Percentiles rank a stretch among this genome's conserved stretches.
phyloP scores from a whole-genome alignment of 1,140 invertebrate genomes.

The Scaptomyza graminum region DNA sequence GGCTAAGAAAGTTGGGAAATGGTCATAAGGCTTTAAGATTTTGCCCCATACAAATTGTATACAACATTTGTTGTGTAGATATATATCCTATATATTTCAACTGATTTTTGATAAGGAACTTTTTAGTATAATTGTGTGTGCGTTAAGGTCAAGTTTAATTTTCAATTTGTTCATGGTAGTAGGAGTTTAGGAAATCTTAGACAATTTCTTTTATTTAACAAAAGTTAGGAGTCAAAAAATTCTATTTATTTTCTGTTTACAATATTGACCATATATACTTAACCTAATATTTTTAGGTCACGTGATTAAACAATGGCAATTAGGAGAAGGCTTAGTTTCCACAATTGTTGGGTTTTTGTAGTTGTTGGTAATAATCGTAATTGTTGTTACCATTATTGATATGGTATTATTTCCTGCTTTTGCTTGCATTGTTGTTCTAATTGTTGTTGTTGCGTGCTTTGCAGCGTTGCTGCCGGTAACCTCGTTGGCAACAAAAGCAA shows the following conservation, averaged over 20 bases:
- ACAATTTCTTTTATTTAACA: no score
- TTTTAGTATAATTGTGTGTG: background rate
- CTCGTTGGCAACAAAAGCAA: slow-evolving; percentile 46
- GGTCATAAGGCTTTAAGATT: slow-evolving; percentile 16
- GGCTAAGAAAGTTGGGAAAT: slow-evolving; percentile 28
- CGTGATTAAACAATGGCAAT: slow-evolving; percentile 21
- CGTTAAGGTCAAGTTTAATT: background rate
- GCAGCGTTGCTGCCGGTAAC: slow-evolving; percentile 22
- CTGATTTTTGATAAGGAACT: background rate
- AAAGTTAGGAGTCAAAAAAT: no score
- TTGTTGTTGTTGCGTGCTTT: slow-evolving; percentile 18
- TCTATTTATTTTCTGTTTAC: no score
- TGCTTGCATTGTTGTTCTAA: background rate
- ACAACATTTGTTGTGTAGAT: background rate
- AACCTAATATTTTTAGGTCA: slow-evolving; percentile 3
- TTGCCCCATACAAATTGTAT: background rate
- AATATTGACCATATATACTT: no score
- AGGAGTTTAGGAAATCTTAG: no score
- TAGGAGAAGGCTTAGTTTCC: slow-evolving; percentile 23
- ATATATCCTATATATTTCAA: no score
- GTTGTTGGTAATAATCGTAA: slow-evolving; percentile 16
- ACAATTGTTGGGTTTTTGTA: slow-evolving; percentile 9
- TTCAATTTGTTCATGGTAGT: background rate
- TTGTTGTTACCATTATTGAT: slow-evolving; percentile 7
- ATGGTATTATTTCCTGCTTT: background rate